Evolutionary conservation across 2,888 invertebrate genomes (phyloP).

Genomic region (Gnatocerus cornutus): DNA sequence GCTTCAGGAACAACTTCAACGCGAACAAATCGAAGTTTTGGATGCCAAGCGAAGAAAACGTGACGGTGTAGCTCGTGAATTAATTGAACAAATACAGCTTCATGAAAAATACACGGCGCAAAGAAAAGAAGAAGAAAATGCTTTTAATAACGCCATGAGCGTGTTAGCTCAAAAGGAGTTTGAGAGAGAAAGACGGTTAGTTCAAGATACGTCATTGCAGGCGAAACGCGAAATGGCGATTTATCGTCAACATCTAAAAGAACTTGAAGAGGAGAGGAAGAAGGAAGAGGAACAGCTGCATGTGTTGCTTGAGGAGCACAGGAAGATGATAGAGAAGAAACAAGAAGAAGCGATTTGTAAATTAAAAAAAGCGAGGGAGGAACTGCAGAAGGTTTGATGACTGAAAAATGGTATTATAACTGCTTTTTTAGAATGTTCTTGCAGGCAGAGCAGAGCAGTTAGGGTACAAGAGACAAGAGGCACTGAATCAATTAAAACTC

Average conservation of each 20-base stretch:
- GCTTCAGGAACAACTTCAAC: conserved; percentile 60
- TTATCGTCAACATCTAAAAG: conserved; percentile 64
- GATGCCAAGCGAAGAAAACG: conserved; percentile 58
- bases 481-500: conserved; percentile 62
- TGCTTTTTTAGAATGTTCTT: conserved; percentile 61
- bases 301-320: conserved; percentile 61
- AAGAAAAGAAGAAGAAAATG: conserved; percentile 64
- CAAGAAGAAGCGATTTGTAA: conserved; percentile 66
- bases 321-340: conserved; percentile 61
- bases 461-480: conserved; percentile 61
- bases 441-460: conserved; percentile 66
- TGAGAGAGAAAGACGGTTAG: conserved; percentile 60
- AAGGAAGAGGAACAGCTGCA: conserved; percentile 64
- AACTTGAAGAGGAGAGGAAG: conserved; percentile 63
- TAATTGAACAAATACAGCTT: conserved; percentile 64
- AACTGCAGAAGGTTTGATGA: conserved; percentile 61
- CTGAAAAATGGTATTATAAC: neutral
- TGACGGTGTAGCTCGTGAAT: conserved; percentile 60
- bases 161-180: conserved; percentile 63
- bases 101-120: conserved; percentile 62
- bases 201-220: conserved; percentile 56
- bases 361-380: conserved; percentile 61
- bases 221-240: conserved; percentile 62
- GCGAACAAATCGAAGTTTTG: conserved; percentile 62
- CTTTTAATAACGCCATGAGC: conserved; percentile 63